phyloP scores from a whole-genome alignment of 2,797 vertebrate species.

The Lepilemur septentrionalis region DNA sequence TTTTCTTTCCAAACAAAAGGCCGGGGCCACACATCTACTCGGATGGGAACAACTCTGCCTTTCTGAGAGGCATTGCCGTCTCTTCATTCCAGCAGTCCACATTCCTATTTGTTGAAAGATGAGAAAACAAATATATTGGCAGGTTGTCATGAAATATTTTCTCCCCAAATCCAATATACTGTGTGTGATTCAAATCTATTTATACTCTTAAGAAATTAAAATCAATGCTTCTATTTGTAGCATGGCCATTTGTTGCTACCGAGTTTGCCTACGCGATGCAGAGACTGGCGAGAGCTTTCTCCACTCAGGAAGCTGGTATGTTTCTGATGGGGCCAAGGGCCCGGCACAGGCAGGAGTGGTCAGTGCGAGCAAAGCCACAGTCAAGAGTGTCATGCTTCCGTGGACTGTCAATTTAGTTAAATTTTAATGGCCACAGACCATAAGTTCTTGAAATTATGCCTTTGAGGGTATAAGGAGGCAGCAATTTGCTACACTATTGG shows the following conservation, averaged over 20 bases:
- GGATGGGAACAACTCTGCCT: not conserved
- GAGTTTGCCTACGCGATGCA: not conserved
- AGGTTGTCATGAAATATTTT: slow-evolving; percentile 39
- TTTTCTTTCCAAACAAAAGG: not conserved
- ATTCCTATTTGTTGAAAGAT: rapidly evolving
- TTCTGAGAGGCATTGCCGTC: not conserved
- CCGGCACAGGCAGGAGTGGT: not conserved
- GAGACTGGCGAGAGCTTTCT: not conserved
- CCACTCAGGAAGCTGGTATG: not conserved
- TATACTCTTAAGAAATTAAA: slow-evolving; percentile 58
- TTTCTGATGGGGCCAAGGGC: not conserved
- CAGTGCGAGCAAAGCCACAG: not conserved
- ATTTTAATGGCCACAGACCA: not conserved
- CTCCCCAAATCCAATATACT: not conserved
- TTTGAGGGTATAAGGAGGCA: not conserved
- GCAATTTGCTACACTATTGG: not conserved
- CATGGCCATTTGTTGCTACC: not conserved
- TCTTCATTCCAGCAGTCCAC: not conserved
- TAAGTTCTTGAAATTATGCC: not conserved
- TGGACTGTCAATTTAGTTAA: not conserved
- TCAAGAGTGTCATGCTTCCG: not conserved
- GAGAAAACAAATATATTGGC: not conserved
- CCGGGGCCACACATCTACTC: no score
- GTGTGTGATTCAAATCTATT: slow-evolving; percentile 33
- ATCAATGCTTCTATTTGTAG: slow-evolving; percentile 46